Evolutionary conservation across 2,888 invertebrate species (phyloP).

Genomic region (Mesochorus sp.): DNA sequence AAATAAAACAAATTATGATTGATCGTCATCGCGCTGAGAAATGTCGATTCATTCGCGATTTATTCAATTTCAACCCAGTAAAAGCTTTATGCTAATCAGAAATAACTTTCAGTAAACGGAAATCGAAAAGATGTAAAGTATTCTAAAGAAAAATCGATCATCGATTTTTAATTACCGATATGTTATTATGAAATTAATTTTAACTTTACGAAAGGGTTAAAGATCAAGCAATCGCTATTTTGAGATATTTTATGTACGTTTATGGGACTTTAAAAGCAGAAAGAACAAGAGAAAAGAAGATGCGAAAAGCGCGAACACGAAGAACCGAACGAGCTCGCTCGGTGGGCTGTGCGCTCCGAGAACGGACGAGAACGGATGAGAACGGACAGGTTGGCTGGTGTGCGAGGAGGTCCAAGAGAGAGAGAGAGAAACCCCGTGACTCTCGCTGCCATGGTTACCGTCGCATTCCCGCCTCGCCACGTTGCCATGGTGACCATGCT

Average conservation of each 20-base stretch:
- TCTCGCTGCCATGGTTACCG: constrained; percentile 81
- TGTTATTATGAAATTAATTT: too few relatives aligned
- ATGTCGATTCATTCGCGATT: constrained; percentile 32
- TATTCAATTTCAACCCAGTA: constrained; percentile 13
- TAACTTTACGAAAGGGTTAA: constrained; percentile 75
- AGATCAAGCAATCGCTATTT: too few relatives aligned
- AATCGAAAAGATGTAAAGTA: too few relatives aligned
- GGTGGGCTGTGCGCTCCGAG: constrained; percentile 69
- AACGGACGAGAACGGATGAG: constrained; percentile 75
- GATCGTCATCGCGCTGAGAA: constrained; percentile 32
- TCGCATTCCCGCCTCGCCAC: constrained; percentile 81
- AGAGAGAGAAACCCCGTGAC: constrained; percentile 75
- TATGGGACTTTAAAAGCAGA: too few relatives aligned
- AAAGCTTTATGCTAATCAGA: constrained; percentile 17
- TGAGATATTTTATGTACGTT: too few relatives aligned
- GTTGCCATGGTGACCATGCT: constrained; percentile 85
- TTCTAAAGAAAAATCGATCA: too few relatives aligned
- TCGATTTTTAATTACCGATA: too few relatives aligned
- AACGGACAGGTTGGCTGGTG: constrained; percentile 77
- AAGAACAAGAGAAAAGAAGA: constrained; percentile 41
- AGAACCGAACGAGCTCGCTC: constrained; percentile 50
- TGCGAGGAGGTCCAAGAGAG: constrained; percentile 44
- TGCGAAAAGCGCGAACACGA: constrained; percentile 15
- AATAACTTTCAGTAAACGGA: constrained; percentile 5
- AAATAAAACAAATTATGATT: constrained; percentile 36